These are phyloP conservation scores for Glaucidium brasilianum DNA, from an alignment of 2,113 vertebrate genomes.

Conservation along the genomic window DNA sequence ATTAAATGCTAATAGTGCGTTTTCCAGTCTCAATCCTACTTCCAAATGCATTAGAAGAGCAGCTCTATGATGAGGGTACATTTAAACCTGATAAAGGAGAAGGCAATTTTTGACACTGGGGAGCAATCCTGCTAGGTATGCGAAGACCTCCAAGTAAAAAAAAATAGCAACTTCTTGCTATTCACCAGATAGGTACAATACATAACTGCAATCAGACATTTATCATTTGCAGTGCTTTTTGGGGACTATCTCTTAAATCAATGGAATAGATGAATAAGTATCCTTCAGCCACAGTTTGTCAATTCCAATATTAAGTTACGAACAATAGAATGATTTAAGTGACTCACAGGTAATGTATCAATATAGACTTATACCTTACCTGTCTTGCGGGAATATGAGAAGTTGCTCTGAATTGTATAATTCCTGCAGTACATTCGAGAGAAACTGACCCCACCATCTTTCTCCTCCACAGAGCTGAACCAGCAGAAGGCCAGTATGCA, in stretches of 20 bases:
- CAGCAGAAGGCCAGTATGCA: conserved; percentile 93
- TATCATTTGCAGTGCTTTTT: not conserved
- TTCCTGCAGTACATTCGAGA: conserved; percentile 97
- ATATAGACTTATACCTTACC: conserved; percentile 64
- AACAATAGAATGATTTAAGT: not conserved
- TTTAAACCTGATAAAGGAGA: not conserved
- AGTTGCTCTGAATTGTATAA: conserved; percentile 98
- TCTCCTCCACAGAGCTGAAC: conserved; percentile 96
- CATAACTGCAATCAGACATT: not conserved
- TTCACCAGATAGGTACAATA: not conserved
- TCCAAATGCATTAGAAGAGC: not conserved
- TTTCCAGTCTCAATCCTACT: not conserved
- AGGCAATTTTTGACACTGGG: not conserved
- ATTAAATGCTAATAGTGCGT: not conserved
- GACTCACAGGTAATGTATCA: not conserved
- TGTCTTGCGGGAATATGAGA: conserved; percentile 98
- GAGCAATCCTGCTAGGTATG: not conserved
- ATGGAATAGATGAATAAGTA: not conserved
- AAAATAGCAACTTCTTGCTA: not conserved
- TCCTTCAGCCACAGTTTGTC: not conserved
- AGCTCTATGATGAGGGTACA: not conserved
- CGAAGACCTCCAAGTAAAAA: not conserved
- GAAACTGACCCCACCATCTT: conserved; percentile 98
- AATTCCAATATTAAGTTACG: not conserved
- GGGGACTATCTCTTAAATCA: not conserved